Evolutionary conservation across 2,113 vertebrate genomes (phyloP).

Genomic region (Mus musculus): GRCm39 chr14:82568501-82569000

Average conservation of each 20-base stretch:
- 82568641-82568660: not conserved
- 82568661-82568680: not conserved
- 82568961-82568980: too few species aligned
- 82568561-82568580: not conserved
- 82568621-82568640: not conserved
- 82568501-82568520: conserved; percentile 19
- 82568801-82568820: fast-evolving
- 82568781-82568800: not conserved
- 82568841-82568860: not conserved
- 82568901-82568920: too few species aligned
- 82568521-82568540: conserved; percentile 6
- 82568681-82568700: not conserved
- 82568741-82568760: not conserved
- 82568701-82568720: not conserved
- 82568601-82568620: conserved; percentile 9
- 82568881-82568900: not conserved
- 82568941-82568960: too few species aligned
- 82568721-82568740: not conserved
- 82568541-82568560: not conserved
- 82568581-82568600: not conserved
- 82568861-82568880: not conserved
- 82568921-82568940: too few species aligned
- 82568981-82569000: too few species aligned
- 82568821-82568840: not conserved
- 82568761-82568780: not conserved